phyloP scores from a whole-genome alignment of 2,113 vertebrate genomes.

The Laterallus jamaicensis region DNA sequence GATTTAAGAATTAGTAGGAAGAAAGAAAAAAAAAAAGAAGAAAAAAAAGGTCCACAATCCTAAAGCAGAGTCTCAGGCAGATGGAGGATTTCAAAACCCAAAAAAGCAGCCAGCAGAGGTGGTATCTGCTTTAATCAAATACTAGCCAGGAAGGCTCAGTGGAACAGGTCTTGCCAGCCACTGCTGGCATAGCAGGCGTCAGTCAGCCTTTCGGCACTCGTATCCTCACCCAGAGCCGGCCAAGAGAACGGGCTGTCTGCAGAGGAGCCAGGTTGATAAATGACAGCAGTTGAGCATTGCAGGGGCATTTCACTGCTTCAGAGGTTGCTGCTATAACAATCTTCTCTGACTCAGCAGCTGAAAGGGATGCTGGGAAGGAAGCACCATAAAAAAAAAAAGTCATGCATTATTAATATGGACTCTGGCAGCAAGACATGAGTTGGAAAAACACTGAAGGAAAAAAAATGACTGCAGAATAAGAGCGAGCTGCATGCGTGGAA shows the following conservation, averaged over 20 bases:
- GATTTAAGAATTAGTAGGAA: neutral
- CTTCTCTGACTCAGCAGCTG: slow-evolving; percentile 78
- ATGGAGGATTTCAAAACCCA: neutral
- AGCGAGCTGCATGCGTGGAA: neutral
- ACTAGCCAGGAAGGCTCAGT: neutral
- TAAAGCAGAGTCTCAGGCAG: neutral
- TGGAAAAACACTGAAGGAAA: slow-evolving; percentile 61
- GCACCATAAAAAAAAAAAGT: slow-evolving; percentile 46
- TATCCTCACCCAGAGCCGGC: neutral
- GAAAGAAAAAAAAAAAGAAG: fast-evolving
- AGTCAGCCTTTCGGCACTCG: neutral
- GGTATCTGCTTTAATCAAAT: neutral
- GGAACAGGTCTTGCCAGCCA: neutral
- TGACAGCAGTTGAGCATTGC: slow-evolving; percentile 33
- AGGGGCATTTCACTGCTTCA: slow-evolving; percentile 43
- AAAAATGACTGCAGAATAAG: slow-evolving; percentile 14
- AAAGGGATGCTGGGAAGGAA: slow-evolving; percentile 48
- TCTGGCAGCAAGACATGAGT: slow-evolving; percentile 59
- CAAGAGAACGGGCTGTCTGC: neutral
- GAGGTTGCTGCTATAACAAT: slow-evolving; percentile 45
- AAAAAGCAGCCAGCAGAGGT: neutral
- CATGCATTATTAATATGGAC: slow-evolving; percentile 72
- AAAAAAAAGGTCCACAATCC: neutral
- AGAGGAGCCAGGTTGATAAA: neutral
- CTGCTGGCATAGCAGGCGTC: neutral